These are phyloP conservation scores for Troilus luridus DNA, from an alignment of 2,888 invertebrate genomes.

Conservation along the genomic window DNA sequence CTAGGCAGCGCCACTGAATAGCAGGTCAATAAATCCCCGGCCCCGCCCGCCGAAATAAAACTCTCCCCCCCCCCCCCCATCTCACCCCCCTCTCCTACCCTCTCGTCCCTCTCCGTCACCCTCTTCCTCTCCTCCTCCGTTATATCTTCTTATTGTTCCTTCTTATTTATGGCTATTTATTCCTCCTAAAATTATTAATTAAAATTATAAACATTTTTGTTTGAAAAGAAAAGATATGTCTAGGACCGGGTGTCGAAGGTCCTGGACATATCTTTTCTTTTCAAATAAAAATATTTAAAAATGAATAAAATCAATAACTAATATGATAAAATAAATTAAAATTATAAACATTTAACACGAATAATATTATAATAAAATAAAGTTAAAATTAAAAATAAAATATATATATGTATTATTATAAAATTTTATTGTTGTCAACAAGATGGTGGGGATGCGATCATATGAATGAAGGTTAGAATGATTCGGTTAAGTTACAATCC, in stretches of 20 bases:
- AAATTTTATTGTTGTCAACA: no score
- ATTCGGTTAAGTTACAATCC: no score
- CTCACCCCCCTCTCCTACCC: not conserved
- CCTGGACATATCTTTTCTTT: no score
- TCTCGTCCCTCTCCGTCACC: not conserved
- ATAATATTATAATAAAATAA: not conserved
- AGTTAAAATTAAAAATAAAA: no score
- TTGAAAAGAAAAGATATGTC: no score
- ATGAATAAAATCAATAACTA: no score
- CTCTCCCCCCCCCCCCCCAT: not conserved
- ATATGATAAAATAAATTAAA: no score
- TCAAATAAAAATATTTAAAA: no score
- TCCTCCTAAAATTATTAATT: not conserved
- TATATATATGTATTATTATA: no score
- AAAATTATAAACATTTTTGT: not conserved
- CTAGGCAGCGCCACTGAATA: constrained; percentile 59
- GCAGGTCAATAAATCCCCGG: constrained; percentile 59
- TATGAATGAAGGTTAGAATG: no score
- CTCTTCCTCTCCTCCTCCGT: not conserved
- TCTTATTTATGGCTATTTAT: constrained; percentile 31
- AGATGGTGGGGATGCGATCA: no score
- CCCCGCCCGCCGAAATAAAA: constrained; percentile 21
- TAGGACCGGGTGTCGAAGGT: no score
- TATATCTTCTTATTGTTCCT: constrained; percentile 30
- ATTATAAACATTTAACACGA: not conserved